phyloP scores from a whole-genome alignment of 2,113 vertebrate genomes.

The Sula dactylatra region DNA sequence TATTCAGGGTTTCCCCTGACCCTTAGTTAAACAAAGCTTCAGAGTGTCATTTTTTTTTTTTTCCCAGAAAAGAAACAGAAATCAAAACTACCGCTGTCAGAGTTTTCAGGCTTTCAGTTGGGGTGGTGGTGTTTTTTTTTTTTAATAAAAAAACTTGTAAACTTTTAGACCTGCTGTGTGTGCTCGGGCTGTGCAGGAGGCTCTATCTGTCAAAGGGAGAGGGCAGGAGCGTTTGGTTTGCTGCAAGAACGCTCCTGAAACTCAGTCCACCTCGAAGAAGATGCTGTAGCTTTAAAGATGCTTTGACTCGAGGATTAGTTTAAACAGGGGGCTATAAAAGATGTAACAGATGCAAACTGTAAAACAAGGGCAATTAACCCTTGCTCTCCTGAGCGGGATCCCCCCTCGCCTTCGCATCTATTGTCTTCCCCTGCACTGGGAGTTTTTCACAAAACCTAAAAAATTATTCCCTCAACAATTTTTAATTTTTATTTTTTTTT shows the following conservation, averaged over 20 bases:
- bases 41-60: not conserved
- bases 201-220: slow-evolving; percentile 79
- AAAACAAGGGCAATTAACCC: slow-evolving; percentile 84
- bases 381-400: slow-evolving; percentile 69
- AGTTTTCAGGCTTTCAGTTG: slow-evolving; percentile 56
- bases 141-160: slow-evolving; percentile 46
- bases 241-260: slow-evolving; percentile 65
- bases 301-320: slow-evolving; percentile 78
- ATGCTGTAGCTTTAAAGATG: slow-evolving; percentile 71
- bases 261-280: slow-evolving; percentile 64
- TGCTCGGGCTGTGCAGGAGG: slow-evolving; percentile 59
- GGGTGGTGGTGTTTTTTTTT: not conserved
- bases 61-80: slow-evolving; percentile 76
- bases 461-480: slow-evolving; percentile 53
- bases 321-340: slow-evolving; percentile 83
- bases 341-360: slow-evolving; percentile 87
- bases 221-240: slow-evolving; percentile 57
- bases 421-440: slow-evolving; percentile 66
- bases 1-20: slow-evolving; percentile 70
- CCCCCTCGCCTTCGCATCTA: slow-evolving; percentile 64
- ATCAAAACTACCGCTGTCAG: slow-evolving; percentile 68
- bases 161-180: slow-evolving; percentile 66
- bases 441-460: slow-evolving; percentile 65
- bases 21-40: slow-evolving; percentile 63
- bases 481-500: not conserved